Conservation (phyloP, 1,140 invertebrate genomes). For the Cotesia chilonis region DNA sequence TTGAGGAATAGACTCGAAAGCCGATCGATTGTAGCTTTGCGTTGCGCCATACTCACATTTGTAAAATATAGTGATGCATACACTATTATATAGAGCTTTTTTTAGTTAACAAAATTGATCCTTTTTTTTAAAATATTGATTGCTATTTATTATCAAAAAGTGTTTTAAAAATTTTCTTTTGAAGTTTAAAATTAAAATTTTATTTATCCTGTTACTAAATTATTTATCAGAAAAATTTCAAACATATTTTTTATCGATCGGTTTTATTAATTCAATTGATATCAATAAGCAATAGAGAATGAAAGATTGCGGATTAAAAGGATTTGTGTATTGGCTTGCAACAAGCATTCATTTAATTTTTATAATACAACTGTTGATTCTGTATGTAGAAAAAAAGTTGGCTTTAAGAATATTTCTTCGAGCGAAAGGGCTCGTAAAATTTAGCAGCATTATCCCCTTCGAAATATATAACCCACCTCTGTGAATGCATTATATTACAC, state of each 20-base stretch:
- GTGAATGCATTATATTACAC: conserved; percentile 21
- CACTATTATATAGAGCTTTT: no score
- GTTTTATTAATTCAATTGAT: conserved; percentile 3
- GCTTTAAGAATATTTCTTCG: conserved; percentile 13
- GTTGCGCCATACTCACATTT: background rate
- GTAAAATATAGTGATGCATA: no score
- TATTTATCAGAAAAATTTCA: background rate
- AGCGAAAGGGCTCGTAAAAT: conserved; percentile 37
- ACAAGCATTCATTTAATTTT: conserved; percentile 22
- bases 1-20: conserved; percentile 10
- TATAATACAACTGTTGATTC: conserved; percentile 30
- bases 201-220: no score
- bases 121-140: no score
- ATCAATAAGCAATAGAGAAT: background rate
- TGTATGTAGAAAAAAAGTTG: background rate
- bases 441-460: conserved; percentile 6
- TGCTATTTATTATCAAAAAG: no score
- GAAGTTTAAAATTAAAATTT: no score
- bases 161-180: no score
- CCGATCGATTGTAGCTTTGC: conserved; percentile 38
- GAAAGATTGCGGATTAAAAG: conserved; percentile 3
- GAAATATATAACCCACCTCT: no score
- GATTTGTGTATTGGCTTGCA: conserved; percentile 27
- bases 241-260: conserved; percentile 4
- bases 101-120: no score